These are phyloP conservation scores for Drosophila nigrodunni DNA, from an alignment of 1,140 invertebrate species.

Conservation along the genomic window DNA sequence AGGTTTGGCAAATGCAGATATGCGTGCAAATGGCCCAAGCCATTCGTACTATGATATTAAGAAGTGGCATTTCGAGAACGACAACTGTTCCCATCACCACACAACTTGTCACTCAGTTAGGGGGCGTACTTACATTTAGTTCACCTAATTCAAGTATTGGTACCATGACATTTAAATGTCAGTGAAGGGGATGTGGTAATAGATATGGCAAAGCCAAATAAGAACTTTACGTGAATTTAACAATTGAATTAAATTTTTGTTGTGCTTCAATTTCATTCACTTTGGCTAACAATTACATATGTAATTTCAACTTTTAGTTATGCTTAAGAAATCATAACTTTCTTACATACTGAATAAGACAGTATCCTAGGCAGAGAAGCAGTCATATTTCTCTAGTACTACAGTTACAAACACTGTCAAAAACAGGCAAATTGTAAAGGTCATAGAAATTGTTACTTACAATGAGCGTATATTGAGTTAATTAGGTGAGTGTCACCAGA, in stretches of 20 bases:
- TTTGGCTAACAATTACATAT: neutral
- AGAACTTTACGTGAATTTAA: neutral
- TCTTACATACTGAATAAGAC: no score
- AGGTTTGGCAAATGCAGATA: constrained; percentile 77
- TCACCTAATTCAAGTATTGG: neutral
- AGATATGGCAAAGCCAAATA: neutral
- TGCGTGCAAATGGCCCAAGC: constrained; percentile 56
- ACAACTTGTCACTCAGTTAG: neutral
- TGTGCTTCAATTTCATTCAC: no score
- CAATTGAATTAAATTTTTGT: no score
- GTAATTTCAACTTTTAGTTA: neutral
- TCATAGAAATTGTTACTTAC: constrained; percentile 11
- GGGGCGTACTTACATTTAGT: constrained; percentile 29
- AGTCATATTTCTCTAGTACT: neutral
- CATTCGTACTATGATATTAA: constrained; percentile 41
- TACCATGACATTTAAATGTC: constrained; percentile 33
- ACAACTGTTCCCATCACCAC: neutral
- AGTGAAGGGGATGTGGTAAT: constrained; percentile 15
- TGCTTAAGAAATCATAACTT: no score
- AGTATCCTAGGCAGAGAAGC: no score
- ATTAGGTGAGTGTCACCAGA: constrained; percentile 75
- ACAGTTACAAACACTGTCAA: neutral
- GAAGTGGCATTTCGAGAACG: constrained; percentile 19
- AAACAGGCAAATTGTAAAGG: constrained; percentile 5
- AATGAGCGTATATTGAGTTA: constrained; percentile 53